Base-by-base conservation (phyloP, 2,888 invertebrate genomes). In the Sialis lutaria region DNA sequence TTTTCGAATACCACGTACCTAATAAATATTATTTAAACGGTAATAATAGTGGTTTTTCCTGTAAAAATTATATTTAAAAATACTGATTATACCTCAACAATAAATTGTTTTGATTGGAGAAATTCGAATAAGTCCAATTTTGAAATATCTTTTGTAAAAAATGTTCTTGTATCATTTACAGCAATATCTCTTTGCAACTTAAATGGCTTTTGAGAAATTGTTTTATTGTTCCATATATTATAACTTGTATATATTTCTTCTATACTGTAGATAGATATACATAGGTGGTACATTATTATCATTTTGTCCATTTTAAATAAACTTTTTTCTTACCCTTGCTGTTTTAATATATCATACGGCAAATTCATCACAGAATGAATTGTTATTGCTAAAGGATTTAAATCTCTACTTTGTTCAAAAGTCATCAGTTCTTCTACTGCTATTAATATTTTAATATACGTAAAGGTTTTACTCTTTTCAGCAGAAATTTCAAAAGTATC, bases 361-460 rank as follows among this genome's bases (percentile, higher is more conserved):
- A 56, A 48, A 52, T 55, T 54, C n/a, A 47, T 45, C 37, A 56
- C 45, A 48, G 54, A 53, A 7, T 49, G 44, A 40, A 56, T 50
- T 51, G 52, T 53, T 13, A 56, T 50, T 42, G 54, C 45, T 13
- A 56, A 44, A 6, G 55, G 55, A 45, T 55, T 53, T 13, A 55
- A 48, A 9, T 40, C 6, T 39, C 42, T 48, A 42, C 50, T 54
- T 49, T 56, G 55, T 31, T 40, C 32, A 22, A 35, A 35, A 4
- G 49, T 55, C 49, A 57, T 44, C n/a, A 57, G 48, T 42, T 52
- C 44, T n/a, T 49, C 46, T 8, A 51, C 52, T 3, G 51, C 49
- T 22, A 51, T 47, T 33, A 53, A 46, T 41, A 53, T 45, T 49
- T 49, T 55, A 2, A 44, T 22, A 4, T 22, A 22, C 22, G 22